A percentile compares a stretch with the other conserved stretches of the same genome.
Evolutionary conservation across 2,113 vertebrate species (phyloP).

Genomic region (Coturnix japonica): DNA sequence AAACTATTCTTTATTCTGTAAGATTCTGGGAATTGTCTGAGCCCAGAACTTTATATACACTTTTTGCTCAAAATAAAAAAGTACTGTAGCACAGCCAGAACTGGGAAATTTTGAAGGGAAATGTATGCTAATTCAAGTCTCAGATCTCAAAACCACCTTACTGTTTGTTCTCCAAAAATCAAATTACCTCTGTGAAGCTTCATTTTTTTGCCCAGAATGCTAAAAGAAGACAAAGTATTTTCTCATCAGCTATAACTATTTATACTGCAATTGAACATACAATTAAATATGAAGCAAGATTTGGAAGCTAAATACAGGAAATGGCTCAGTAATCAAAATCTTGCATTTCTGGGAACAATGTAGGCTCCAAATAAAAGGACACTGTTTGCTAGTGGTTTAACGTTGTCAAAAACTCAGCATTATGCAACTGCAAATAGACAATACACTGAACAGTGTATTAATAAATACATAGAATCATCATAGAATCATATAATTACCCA

Average conservation of each 20-base stretch:
- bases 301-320: background rate
- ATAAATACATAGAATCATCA: background rate
- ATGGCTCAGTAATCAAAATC: background rate
- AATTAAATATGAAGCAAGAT: background rate
- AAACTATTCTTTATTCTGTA: background rate
- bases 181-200: background rate
- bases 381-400: background rate
- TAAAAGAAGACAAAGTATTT: background rate
- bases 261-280: background rate
- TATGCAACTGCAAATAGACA: background rate
- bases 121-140: background rate
- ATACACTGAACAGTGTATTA: background rate
- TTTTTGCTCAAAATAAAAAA: background rate
- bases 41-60: background rate
- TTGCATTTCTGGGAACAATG: background rate
- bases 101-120: background rate
- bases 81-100: background rate
- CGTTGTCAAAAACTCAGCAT: background rate
- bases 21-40: background rate
- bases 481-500: no score
- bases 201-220: background rate
- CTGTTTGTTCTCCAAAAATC: background rate
- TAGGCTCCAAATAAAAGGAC: background rate
- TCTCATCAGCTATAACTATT: background rate
- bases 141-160: background rate